Conservation (phyloP, 2,113 vertebrate species). For the Oceanites oceanicus region DNA sequence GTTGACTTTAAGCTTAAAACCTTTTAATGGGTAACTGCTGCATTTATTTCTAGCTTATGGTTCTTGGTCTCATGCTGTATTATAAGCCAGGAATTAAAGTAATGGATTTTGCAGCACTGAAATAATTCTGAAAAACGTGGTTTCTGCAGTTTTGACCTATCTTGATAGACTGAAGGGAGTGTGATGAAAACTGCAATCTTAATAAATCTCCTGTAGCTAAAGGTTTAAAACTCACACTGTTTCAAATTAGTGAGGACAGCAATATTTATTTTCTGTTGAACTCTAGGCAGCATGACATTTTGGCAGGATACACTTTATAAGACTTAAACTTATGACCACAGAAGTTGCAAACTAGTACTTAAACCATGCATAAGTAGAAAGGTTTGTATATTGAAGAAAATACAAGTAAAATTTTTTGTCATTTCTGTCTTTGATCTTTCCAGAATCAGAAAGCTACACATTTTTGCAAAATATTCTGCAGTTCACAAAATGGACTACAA, state of each 20-base stretch:
- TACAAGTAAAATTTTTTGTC: not conserved
- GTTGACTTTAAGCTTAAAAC: not conserved
- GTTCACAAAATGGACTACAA: not conserved
- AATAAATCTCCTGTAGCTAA: slow-evolving; percentile 76
- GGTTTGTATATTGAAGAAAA: not conserved
- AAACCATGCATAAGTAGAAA: not conserved
- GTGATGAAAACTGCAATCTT: slow-evolving; percentile 75
- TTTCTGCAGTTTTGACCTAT: slow-evolving; percentile 62
- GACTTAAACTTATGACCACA: slow-evolving; percentile 64
- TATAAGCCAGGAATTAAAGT: not conserved
- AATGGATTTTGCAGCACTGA: slow-evolving; percentile 35
- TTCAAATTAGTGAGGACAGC: slow-evolving; percentile 80
- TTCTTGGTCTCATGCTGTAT: not conserved
- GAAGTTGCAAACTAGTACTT: slow-evolving; percentile 54
- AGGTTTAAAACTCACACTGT: slow-evolving; percentile 77
- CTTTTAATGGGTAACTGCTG: not conserved
- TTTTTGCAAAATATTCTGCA: not conserved
- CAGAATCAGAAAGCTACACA: not conserved
- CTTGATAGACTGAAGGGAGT: slow-evolving; percentile 66
- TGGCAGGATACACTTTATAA: slow-evolving; percentile 72
- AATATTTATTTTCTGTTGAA: slow-evolving; percentile 78
- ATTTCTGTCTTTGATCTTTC: not conserved
- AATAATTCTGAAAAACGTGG: not conserved
- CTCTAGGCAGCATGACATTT: slow-evolving; percentile 72
- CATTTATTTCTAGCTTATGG: slow-evolving; percentile 15